Conservation (phyloP, 2,113 vertebrate genomes). For the Pogonocichla stellata region DNA sequence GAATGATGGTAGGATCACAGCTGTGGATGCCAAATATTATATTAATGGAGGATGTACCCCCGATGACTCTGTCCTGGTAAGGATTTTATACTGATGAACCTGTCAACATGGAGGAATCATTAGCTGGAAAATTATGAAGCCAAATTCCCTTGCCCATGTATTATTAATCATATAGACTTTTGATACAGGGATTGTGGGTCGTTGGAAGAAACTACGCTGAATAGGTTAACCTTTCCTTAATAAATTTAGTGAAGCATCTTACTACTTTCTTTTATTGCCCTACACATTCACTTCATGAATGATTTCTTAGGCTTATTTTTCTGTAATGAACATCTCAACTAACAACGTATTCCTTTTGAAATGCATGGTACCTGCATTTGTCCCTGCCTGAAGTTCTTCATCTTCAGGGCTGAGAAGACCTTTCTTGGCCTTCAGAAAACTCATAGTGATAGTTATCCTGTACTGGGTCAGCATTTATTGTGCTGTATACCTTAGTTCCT, state of each 20-base stretch:
- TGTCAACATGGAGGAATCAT: not conserved
- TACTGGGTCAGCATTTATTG: not conserved
- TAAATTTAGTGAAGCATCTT: not conserved
- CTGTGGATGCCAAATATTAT: constrained; percentile 79
- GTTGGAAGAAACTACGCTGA: not conserved
- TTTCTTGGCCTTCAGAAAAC: not conserved
- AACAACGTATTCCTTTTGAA: not conserved
- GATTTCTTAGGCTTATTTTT: not conserved
- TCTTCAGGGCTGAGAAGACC: not conserved
- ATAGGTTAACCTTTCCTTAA: not conserved
- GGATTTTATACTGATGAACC: not conserved
- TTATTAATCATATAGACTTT: not conserved
- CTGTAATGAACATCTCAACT: not conserved
- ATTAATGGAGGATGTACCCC: constrained; percentile 79
- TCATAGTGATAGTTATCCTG: not conserved
- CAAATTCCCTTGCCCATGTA: not conserved
- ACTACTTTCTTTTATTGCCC: not conserved
- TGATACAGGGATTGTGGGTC: not conserved
- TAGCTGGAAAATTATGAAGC: not conserved
- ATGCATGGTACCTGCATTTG: not conserved
- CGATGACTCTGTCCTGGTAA: constrained; percentile 81
- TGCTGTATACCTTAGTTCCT: not conserved
- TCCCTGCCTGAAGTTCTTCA: not conserved
- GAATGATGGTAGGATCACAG: constrained; percentile 81
- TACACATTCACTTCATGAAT: not conserved